Evolutionary conservation across 2,888 invertebrate genomes (phyloP), one percentile per base, ranked within the genome.

Genomic region (Synergus gifuensis): DNA sequence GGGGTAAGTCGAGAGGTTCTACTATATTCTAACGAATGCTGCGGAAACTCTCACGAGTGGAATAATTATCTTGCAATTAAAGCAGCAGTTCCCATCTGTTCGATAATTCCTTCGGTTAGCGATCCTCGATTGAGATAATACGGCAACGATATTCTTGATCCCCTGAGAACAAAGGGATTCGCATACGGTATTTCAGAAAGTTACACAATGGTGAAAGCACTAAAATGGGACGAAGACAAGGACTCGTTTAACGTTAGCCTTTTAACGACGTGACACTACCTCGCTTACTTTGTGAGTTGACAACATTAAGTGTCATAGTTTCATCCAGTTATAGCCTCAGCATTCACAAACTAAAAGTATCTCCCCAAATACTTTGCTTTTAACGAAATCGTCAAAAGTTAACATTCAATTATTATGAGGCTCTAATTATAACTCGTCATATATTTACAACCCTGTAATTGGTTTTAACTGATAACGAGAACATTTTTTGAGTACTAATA

Each of bases 101-200:
- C 73, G 73, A 73, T 73, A 73, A 73, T 73, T 58, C 73, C 73
- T 54, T 58, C 36, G 73, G 73, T 73, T 73, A 73, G 73, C 73
- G 54, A 73, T 73, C n/a, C 54, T 58, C 73, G 73, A 73, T 73
- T 73, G 73, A 73, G 73, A 73, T 73, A 73, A 73, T 58, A 73
- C 73, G 9, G 54, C 54, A 73, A 73, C 73, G 73, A 73, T 73
- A 58, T 73, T 54, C 73, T 73, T 73, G 73, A 58, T 58, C 40
- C 73, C n/a, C 18, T 12, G n/a, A 9, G 73, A 73, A 73, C 73
- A 73, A 73, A 73, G 54, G 73, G 4, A 54, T 40, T 18, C 54
- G 54, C 40, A 58, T 28, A 73, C n/a, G 54, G 28, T 54, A 73
- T 54, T 40, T 18, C 9, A 54, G 73, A 73, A 73, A 73, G 73